Evolutionary conservation across 2,888 invertebrate species (phyloP).

Genomic region (Adineta ricciae): DNA sequence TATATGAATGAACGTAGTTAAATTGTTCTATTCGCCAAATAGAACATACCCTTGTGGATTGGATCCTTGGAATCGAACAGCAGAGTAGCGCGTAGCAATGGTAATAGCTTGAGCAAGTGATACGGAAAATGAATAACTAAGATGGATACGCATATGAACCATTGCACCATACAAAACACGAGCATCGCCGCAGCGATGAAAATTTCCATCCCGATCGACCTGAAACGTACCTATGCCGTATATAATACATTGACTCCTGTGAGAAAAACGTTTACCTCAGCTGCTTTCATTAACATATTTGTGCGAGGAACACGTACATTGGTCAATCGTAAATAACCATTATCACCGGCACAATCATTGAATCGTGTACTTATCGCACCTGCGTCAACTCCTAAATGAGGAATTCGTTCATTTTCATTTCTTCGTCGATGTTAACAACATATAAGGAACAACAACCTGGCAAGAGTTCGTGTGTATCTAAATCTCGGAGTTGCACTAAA

Average conservation of each 20-base stretch:
- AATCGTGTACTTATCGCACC: conserved; percentile 24
- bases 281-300: conserved; percentile 87
- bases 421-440: too few relatives aligned
- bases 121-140: conserved; percentile 64
- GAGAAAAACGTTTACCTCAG: conserved; percentile 58
- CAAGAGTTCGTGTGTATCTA: conserved; percentile 57
- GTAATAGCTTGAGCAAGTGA: conserved; percentile 71
- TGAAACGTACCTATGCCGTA: too few relatives aligned
- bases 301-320: conserved; percentile 74
- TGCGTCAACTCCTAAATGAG: conserved; percentile 54
- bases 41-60: conserved; percentile 53
- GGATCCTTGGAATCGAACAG: conserved; percentile 70
- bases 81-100: conserved; percentile 75
- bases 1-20: conserved; percentile 31
- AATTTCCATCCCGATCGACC: too few relatives aligned
- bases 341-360: conserved; percentile 61
- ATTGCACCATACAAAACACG: conserved; percentile 16
- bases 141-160: conserved; percentile 57
- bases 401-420: conserved; percentile 61
- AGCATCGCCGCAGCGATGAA: conserved; percentile 38
- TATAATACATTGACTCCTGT: too few relatives aligned
- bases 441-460: too few relatives aligned
- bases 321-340: conserved; percentile 80
- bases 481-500: conserved; percentile 76
- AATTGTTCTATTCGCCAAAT: conserved; percentile 36